Evolutionary conservation across 2,888 invertebrate genomes (phyloP).

Genomic region (Philereme transversata): DNA sequence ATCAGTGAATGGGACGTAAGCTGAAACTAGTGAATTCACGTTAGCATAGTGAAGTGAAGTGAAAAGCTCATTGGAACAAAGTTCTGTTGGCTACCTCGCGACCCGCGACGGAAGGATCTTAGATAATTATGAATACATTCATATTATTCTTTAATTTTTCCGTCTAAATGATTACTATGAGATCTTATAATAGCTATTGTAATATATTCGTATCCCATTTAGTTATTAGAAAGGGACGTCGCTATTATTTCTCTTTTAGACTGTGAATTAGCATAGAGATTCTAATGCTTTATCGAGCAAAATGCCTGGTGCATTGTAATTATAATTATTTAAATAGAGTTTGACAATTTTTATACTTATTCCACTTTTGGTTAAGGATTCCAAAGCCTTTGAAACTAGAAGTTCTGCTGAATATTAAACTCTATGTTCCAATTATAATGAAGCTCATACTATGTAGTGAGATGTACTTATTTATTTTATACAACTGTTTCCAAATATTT

Average conservation of each 20-base stretch:
- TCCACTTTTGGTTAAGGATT: slow-evolving; percentile 58
- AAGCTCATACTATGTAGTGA: slow-evolving; percentile 65
- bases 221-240: slow-evolving; percentile 56
- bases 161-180: slow-evolving; percentile 43
- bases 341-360: slow-evolving; percentile 68
- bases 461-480: slow-evolving; percentile 65
- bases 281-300: slow-evolving; percentile 56
- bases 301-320: slow-evolving; percentile 72
- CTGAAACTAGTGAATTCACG: slow-evolving; percentile 67
- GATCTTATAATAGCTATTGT: slow-evolving; percentile 56
- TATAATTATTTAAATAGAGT: slow-evolving; percentile 59
- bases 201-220: slow-evolving; percentile 64
- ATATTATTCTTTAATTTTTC: slow-evolving; percentile 43
- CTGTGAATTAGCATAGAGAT: slow-evolving; percentile 67
- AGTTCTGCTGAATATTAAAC: slow-evolving; percentile 37
- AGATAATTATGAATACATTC: slow-evolving; percentile 51
- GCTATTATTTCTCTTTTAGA: slow-evolving; percentile 64
- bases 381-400: slow-evolving; percentile 45
- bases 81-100: slow-evolving; percentile 62
- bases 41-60: slow-evolving; percentile 71
- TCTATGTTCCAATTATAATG: slow-evolving; percentile 50
- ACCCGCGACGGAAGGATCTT: slow-evolving; percentile 66
- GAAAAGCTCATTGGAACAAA: slow-evolving; percentile 64
- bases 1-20: slow-evolving; percentile 73
- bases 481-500: slow-evolving; percentile 50